Base-by-base conservation (phyloP, 92 coral and sea anemone species). In the Phenganax marumi region DNA sequence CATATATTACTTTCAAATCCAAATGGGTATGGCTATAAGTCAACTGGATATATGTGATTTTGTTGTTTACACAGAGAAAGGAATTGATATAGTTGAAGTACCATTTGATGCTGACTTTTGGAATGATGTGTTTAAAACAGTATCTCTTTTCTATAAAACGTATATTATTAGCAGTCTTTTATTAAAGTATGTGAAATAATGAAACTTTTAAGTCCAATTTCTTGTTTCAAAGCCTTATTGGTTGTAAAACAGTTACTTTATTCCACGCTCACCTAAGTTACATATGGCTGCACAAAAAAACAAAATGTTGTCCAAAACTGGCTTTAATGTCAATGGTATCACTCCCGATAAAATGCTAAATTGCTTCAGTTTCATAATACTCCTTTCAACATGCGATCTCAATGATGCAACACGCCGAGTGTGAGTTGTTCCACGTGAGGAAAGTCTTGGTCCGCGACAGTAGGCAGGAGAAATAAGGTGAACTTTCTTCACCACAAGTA, bases 381-480 rank as follows among this genome's bases (percentile, higher is more conserved):
- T 18, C 49, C 88, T 78, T 84, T 85, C 91, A 81, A 89, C 85
- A 86, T 86, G 89, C 21, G 87, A 85, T 50, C 90, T 77, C 13
- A 89, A 57, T 49, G 89, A 86, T 18, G 88, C 89, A 69, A 86
- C 87, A 86, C 88, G 90, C 33, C 90, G 76, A 22, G 86, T 82
- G 70, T 89, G 82, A 19, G 90, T 84, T 74, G 88, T 80, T 47
- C 80, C 92, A 33, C 81, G 50, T 12, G 88, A 82, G 74, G 92
- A 52, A 75, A 90, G 89, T 60, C 89, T 61, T 13, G 88, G 78
- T 17, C 91, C 91, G 24, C 88, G 43, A 85, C 91, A 79, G 61
- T 49, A 88, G 39, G 89, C 91, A 69, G 91, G 91, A 9, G 88
- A 84, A 43, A 89, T 84, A 54, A 89, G 90, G 8, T 89, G 85